A percentile compares a stretch with the other conserved stretches of the same genome.
Conservation (phyloP, 53 echinoderm and acorn worm species). For the Hippasteria phrygiana region DNA sequence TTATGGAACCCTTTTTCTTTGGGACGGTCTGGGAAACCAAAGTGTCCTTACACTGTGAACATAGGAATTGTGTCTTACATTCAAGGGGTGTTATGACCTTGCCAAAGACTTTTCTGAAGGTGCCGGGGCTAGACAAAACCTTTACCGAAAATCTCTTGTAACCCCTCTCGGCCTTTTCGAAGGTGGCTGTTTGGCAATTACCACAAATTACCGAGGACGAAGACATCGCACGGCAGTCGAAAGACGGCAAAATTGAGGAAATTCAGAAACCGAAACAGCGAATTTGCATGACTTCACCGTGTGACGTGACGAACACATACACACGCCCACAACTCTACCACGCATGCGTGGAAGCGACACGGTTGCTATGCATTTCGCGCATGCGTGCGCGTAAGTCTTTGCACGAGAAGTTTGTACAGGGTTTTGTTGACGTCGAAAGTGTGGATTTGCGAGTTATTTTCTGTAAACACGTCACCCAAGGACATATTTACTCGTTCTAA, state of each 20-base stretch:
- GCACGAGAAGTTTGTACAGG: no score
- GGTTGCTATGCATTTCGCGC: no score
- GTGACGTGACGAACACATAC: no score
- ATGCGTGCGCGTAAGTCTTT: no score
- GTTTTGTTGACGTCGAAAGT: no score
- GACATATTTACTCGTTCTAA: no score
- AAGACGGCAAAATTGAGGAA: no score
- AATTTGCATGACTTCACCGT: not conserved
- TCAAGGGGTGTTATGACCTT: conserved; percentile 11
- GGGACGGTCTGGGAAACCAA: conserved; percentile 5
- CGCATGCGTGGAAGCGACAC: no score
- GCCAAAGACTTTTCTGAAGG: conserved; percentile 10
- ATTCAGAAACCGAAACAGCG: not conserved
- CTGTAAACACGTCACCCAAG: no score
- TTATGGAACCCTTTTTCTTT: conserved; percentile 14
- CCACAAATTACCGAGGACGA: not conserved
- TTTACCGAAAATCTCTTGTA: not conserved
- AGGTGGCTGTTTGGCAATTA: conserved; percentile 14
- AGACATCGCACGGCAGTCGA: not conserved
- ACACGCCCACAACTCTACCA: no score
- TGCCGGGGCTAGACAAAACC: conserved; percentile 18
- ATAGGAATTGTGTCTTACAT: conserved; percentile 5
- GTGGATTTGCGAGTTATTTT: no score
- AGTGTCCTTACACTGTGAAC: not conserved
- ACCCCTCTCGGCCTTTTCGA: not conserved